Conservation (phyloP, 2,797 vertebrate genomes). For the Macroramphosus scolopax region DNA sequence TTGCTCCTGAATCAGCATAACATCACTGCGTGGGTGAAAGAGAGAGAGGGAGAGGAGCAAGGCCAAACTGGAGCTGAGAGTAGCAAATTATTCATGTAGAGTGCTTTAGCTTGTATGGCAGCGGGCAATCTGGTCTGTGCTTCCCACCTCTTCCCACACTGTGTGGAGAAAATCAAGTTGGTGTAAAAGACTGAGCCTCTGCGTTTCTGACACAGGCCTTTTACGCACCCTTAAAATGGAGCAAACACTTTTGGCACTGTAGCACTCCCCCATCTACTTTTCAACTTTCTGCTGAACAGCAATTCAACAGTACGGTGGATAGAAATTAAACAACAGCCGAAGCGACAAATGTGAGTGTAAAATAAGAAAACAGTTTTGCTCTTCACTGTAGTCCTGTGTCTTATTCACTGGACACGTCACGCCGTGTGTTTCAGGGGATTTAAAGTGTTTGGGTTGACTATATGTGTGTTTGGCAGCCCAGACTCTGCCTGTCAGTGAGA, state of each 20-base stretch:
- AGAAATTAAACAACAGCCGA: constrained; percentile 19
- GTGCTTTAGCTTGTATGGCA: constrained; percentile 64
- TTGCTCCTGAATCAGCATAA: constrained; percentile 66
- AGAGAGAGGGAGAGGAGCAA: constrained; percentile 56
- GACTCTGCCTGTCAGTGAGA: constrained; percentile 41
- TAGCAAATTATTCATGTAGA: constrained; percentile 72
- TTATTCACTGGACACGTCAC: neutral
- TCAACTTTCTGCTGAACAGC: constrained; percentile 16
- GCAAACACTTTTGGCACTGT: too few species aligned
- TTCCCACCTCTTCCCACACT: constrained; percentile 60
- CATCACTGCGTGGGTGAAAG: constrained; percentile 56
- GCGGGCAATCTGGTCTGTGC: constrained; percentile 45
- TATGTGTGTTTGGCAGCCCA: constrained; percentile 19
- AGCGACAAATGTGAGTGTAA: too few species aligned
- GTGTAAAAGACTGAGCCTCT: constrained; percentile 34
- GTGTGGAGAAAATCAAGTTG: constrained; percentile 46
- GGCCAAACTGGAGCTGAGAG: constrained; percentile 58
- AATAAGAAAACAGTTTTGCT: too few species aligned
- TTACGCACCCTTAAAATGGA: constrained; percentile 40
- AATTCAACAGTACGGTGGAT: constrained; percentile 16
- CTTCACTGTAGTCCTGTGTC: neutral
- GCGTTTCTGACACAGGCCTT: constrained; percentile 32
- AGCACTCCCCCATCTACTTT: constrained; percentile 3
- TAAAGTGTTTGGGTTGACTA: constrained; percentile 1
- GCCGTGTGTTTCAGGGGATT: constrained; percentile 11